phyloP scores from a whole-genome alignment of 1,140 invertebrate genomes.

The Glossosoma conforme region DNA sequence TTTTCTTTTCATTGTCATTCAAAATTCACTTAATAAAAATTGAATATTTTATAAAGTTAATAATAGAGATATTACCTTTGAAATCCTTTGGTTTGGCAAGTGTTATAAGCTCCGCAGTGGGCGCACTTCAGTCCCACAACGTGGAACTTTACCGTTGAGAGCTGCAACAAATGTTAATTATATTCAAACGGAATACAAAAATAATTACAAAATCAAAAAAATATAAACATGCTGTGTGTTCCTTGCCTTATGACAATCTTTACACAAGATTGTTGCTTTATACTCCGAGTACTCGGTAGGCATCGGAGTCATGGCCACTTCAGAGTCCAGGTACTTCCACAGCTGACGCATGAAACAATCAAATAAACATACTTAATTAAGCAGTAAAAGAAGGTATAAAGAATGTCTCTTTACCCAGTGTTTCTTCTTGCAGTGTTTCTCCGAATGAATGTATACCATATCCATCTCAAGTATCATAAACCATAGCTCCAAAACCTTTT shows the following conservation, averaged over 20 bases:
- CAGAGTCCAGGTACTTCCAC: slow-evolving; percentile 76
- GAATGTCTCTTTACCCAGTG: no score
- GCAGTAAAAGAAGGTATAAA: no score
- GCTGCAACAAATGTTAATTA: slow-evolving; percentile 50
- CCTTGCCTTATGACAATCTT: slow-evolving; percentile 80
- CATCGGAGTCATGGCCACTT: slow-evolving; percentile 75
- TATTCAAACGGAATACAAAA: no score
- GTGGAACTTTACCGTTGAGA: slow-evolving; percentile 76
- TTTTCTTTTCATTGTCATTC: no score
- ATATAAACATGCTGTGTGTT: no score
- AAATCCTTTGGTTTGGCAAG: slow-evolving; percentile 66
- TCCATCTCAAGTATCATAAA: no score
- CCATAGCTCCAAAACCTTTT: no score
- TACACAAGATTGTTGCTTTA: slow-evolving; percentile 75
- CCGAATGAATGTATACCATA: no score
- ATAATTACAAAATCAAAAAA: no score
- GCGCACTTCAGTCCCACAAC: slow-evolving; percentile 79
- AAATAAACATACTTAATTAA: no score
- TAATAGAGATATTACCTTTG: slow-evolving; percentile 40
- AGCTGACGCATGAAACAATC: no score
- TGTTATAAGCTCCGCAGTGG: slow-evolving; percentile 82
- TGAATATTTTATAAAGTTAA: background rate
- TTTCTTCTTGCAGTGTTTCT: no score
- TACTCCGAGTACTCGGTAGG: slow-evolving; percentile 74
- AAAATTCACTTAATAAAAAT: slow-evolving; percentile 5